phyloP scores from a whole-genome alignment of 2,113 vertebrate species.

The Deroptyus accipitrinus region DNA sequence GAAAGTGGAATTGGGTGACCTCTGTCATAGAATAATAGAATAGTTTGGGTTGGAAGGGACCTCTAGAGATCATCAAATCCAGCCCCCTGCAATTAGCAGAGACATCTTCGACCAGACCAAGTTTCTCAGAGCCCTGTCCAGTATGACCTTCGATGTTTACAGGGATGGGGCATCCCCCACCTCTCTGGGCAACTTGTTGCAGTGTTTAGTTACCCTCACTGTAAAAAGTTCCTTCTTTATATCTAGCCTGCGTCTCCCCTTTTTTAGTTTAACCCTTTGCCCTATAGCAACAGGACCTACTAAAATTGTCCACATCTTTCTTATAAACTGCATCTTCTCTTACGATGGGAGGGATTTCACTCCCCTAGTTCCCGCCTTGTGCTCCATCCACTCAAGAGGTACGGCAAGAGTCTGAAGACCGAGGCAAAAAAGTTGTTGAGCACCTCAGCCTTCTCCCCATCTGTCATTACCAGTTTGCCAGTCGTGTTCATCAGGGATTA shows the following conservation, averaged over 20 bases:
- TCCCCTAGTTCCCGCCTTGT: neutral
- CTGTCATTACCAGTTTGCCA: neutral
- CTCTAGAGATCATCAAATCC: neutral
- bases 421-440: neutral
- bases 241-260: neutral
- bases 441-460: neutral
- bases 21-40: neutral
- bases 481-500: neutral
- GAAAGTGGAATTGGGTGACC: neutral
- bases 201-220: neutral
- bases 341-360: neutral
- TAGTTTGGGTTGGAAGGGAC: neutral
- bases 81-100: neutral
- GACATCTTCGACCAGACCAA: neutral
- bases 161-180: neutral
- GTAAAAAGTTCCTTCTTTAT: neutral
- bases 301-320: neutral
- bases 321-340: neutral
- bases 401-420: neutral
- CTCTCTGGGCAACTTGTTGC: neutral
- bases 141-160: neutral
- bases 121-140: fast-evolving
- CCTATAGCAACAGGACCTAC: neutral
- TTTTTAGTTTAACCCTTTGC: neutral
- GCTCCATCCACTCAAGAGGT: neutral